These are phyloP conservation scores for Amblyraja radiata DNA, from an alignment of 2,797 vertebrate genomes.

Conservation along the genomic window DNA sequence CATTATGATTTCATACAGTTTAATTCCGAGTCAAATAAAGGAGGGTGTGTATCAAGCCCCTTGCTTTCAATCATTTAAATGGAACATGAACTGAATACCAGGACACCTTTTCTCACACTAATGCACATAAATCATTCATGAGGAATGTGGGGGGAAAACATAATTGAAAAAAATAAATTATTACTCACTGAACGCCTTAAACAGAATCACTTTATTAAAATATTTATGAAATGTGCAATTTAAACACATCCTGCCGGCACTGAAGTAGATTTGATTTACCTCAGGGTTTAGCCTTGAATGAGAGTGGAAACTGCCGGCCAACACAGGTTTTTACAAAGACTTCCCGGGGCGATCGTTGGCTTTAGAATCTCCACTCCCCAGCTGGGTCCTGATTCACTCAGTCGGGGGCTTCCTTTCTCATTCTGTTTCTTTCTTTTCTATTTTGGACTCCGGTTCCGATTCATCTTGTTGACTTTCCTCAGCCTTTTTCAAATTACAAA, in stretches of 20 bases:
- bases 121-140: background rate
- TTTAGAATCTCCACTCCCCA: background rate
- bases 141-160: background rate
- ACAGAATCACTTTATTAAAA: background rate
- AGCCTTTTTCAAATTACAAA: background rate
- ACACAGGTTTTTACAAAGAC: background rate
- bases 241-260: background rate
- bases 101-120: background rate
- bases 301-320: background rate
- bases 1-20: background rate
- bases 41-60: background rate
- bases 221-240: conserved; percentile 2
- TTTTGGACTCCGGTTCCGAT: background rate
- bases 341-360: too few relatives aligned
- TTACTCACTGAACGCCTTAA: background rate
- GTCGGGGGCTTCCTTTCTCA: background rate
- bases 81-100: background rate
- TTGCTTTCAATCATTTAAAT: conserved; percentile 1
- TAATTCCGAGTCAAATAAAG: conserved; percentile 13
- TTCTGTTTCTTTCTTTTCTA: background rate
- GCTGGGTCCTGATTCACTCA: background rate
- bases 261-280: background rate
- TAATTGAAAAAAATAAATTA: background rate
- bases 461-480: background rate
- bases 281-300: background rate